phyloP scores from a whole-genome alignment of 1,140 invertebrate genomes.

The Drosophila lacteicornis region DNA sequence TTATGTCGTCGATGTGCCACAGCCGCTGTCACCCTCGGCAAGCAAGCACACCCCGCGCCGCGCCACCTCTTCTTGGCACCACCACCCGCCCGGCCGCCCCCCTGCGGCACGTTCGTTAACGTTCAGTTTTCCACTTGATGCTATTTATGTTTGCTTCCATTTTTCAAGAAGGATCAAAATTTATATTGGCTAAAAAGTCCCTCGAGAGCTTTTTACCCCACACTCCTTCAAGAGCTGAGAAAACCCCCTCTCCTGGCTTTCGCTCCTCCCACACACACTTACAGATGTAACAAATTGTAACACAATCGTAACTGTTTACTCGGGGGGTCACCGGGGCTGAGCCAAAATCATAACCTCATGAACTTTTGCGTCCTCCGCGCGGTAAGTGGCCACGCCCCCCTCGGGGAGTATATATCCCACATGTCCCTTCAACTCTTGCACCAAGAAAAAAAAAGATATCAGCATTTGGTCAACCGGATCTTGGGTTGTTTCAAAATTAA shows the following conservation, averaged over 20 bases:
- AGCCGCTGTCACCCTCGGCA: constrained; percentile 50
- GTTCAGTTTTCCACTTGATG: constrained; percentile 82
- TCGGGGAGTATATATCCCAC: constrained; percentile 6
- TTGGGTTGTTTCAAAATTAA: background rate
- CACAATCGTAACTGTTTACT: constrained; percentile 83
- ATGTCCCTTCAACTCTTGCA: constrained; percentile 36
- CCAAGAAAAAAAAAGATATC: constrained; percentile 5
- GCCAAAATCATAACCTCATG: constrained; percentile 71
- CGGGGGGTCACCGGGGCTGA: constrained; percentile 52
- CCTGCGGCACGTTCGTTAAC: constrained; percentile 68
- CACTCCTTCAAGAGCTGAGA: constrained; percentile 10
- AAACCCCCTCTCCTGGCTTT: background rate
- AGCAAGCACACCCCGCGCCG: constrained; percentile 19
- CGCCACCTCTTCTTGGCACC: constrained; percentile 17
- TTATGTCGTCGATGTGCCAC: constrained; percentile 80
- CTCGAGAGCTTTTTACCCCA: constrained; percentile 72
- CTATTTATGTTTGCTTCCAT: constrained; percentile 83
- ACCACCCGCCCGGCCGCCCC: background rate
- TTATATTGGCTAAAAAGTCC: constrained; percentile 83
- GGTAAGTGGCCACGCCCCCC: constrained; percentile 53
- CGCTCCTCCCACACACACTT: constrained; percentile 56
- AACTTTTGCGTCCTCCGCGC: constrained; percentile 48
- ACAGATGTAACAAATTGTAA: constrained; percentile 84
- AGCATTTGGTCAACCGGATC: background rate
- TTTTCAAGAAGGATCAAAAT: constrained; percentile 84